A percentile compares a stretch with the other conserved stretches of the same genome.
Evolutionary conservation across 1,140 invertebrate species (phyloP).

Genomic region (Latrodectus geometricus): DNA sequence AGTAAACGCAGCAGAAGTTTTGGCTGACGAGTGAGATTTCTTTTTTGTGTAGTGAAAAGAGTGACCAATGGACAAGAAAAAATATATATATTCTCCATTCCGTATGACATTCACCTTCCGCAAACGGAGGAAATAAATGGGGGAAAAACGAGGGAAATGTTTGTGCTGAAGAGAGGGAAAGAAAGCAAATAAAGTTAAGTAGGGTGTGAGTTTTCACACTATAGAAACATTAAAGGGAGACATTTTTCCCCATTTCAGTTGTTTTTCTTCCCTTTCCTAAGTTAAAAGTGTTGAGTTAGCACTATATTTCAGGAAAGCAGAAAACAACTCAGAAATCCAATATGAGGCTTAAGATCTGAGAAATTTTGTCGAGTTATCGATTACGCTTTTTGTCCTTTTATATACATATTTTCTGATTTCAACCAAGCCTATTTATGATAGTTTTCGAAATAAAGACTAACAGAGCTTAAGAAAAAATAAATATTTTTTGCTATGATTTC

Average conservation of each 20-base stretch:
- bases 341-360: neutral
- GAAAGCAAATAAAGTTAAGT: conserved; percentile 38
- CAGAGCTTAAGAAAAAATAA: too few relatives aligned
- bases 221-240: neutral
- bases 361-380: neutral
- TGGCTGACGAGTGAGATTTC: conserved; percentile 42
- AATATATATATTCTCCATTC: neutral
- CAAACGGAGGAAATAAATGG: neutral
- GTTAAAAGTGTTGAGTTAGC: conserved; percentile 41
- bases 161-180: neutral
- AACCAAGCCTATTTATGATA: too few relatives aligned
- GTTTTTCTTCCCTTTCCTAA: neutral
- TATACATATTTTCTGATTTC: too few relatives aligned
- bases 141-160: neutral
- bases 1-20: conserved; percentile 12
- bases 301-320: conserved; percentile 5
- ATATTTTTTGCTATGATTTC: too few relatives aligned
- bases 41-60: neutral
- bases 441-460: too few relatives aligned
- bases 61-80: neutral
- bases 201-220: conserved; percentile 18
- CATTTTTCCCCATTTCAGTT: neutral
- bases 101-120: neutral
- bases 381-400: neutral
- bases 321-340: conserved; percentile 23